Evolutionary conservation across 2,888 invertebrate species (phyloP), one percentile per base, ranked within the genome.

Genomic region (Diachrysia chrysitis): DNA sequence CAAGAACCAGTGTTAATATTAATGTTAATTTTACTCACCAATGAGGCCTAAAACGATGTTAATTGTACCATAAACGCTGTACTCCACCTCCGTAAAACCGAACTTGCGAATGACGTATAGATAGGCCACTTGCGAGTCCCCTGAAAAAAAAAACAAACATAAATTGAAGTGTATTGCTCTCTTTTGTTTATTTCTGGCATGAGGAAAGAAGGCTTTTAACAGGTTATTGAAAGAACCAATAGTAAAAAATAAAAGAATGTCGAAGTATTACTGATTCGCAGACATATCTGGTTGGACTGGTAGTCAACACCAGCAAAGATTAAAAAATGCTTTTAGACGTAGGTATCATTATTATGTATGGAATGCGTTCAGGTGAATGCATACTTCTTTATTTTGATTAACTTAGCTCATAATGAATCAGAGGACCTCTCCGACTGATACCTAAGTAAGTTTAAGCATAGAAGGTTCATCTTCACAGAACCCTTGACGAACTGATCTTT

Each of bases 101-200:
- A 95, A 95, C 85, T 92, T 94, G 56, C 92, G 89, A 78, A 95
- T 93, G 23, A 93, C 91, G 81, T 95, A 95, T 61, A 95, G 85
- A 83, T 95, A 95, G 32, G 93, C 90, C 42, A 95, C 95, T 87
- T 95, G 94, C 2, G 95, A 94, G 81, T 95, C 95, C 81, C 95
- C 95, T 95, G 93, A 64, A 90, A 92, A 83, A 83, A 73, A 78
- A 71, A 75, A 71, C 54, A 63, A 51, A 21, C 4, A 14, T 51
- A 51, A 46, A 9, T 17, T 7, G 57, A 58, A 51, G 46, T 32
- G n/a, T 32, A 32, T 56, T 60, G 29, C 19, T 46, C 19, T 54
- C 54, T 23, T 58, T 74, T 69, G 46, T 56, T 68, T 59, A 29
- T 17, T 46, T 14, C 53, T 19, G 58, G 63, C 59, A 63, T 35